Evolutionary conservation across 2,797 vertebrate genomes (phyloP).

Genomic region (Philypnodon macrostomus): DNA sequence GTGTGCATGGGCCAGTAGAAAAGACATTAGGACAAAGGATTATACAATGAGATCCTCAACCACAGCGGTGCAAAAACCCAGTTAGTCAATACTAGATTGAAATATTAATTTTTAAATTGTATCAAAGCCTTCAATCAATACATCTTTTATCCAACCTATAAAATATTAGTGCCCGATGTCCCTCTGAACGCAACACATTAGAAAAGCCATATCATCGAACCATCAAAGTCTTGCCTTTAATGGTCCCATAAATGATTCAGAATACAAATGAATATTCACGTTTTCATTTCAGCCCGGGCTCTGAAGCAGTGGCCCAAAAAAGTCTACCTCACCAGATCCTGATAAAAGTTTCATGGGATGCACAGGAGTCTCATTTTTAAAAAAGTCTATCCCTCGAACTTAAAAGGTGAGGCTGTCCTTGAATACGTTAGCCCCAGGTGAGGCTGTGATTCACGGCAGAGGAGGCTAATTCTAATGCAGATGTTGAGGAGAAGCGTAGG

Average conservation of each 20-base stretch:
- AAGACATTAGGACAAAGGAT: too few relatives aligned
- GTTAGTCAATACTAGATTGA: too few relatives aligned
- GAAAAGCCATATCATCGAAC: conserved; percentile 15
- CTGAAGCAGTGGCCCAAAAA: conserved; percentile 5
- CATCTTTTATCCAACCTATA: too few relatives aligned
- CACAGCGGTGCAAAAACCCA: too few relatives aligned
- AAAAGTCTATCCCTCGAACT: conserved; percentile 33
- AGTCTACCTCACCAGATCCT: conserved; percentile 19
- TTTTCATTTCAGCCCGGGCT: conserved; percentile 13
- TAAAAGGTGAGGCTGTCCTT: conserved; percentile 35
- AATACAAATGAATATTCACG: conserved; percentile 44
- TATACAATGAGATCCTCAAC: too few relatives aligned
- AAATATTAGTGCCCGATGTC: too few relatives aligned
- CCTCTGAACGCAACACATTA: too few relatives aligned
- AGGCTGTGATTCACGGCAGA: conserved; percentile 31
- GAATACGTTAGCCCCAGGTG: conserved; percentile 39
- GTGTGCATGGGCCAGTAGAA: too few relatives aligned
- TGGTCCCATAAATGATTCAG: conserved; percentile 48
- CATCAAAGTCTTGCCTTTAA: conserved; percentile 32
- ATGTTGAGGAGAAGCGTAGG: conserved; percentile 17
- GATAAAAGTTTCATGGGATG: conserved; percentile 41
- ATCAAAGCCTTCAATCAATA: too few relatives aligned
- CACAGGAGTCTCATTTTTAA: conserved; percentile 12
- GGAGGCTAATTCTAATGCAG: conserved; percentile 25
- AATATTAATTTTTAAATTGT: too few relatives aligned